Conservation (phyloP, 2,888 invertebrate genomes). For the Yponomeuta evonymella region DNA sequence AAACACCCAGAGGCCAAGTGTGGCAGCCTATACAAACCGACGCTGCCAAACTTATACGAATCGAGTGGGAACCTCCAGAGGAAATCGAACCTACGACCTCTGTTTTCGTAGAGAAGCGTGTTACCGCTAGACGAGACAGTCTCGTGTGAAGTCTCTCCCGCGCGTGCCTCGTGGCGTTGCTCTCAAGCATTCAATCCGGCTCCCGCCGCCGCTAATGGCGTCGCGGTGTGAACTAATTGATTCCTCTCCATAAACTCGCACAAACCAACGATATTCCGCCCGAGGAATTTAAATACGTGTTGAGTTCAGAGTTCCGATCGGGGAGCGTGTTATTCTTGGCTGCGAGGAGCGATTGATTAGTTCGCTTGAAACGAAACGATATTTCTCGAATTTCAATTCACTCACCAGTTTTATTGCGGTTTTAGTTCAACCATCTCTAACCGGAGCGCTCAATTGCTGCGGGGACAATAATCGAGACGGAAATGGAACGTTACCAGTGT, state of each 20-base stretch:
- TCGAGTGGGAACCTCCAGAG: too few species aligned
- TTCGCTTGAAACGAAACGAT: neutral
- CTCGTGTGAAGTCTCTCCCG: neutral
- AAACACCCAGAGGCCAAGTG: too few species aligned
- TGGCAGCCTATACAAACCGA: too few species aligned
- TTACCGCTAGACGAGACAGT: too few species aligned
- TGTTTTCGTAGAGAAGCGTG: too few species aligned
- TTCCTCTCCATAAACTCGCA: constrained; percentile 32
- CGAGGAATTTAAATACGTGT: neutral
- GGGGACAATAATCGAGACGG: too few species aligned
- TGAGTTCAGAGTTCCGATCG: neutral
- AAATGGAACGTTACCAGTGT: too few species aligned
- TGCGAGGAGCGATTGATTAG: neutral
- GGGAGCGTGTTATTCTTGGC: neutral
- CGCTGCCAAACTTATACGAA: too few species aligned
- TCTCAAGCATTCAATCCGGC: constrained; percentile 11
- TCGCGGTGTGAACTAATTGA: constrained; percentile 41
- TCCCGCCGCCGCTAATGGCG: constrained; percentile 29
- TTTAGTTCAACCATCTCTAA: neutral
- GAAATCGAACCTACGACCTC: too few species aligned
- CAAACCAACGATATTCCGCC: neutral
- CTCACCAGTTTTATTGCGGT: neutral
- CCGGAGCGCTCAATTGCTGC: too few species aligned
- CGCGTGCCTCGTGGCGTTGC: neutral
- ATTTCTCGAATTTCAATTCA: neutral